Conservation (phyloP, 2,797 vertebrate species). For the Corythornis leucogaster region DNA sequence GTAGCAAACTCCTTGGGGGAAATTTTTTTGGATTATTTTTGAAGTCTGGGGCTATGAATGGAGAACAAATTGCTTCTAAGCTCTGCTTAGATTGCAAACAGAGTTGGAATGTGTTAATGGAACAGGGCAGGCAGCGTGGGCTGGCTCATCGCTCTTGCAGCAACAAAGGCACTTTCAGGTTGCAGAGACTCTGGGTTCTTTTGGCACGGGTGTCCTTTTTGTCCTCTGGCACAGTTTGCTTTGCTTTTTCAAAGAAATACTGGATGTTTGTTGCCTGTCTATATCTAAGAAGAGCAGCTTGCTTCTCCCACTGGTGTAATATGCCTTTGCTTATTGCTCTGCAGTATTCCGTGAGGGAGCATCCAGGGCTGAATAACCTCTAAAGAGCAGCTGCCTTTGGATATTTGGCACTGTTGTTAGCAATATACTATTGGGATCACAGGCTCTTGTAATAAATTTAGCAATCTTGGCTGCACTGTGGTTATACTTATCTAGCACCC, state of each 20-base stretch:
- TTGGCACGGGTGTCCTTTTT: slow-evolving; percentile 65
- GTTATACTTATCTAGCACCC: slow-evolving; percentile 43
- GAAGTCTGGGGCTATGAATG: slow-evolving; percentile 2
- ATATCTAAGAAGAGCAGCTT: slow-evolving; percentile 62
- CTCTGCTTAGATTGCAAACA: neutral
- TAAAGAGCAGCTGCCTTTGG: slow-evolving; percentile 69
- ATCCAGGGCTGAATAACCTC: slow-evolving; percentile 59
- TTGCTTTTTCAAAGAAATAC: slow-evolving; percentile 64
- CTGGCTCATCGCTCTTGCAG: slow-evolving; percentile 26
- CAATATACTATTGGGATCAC: slow-evolving; percentile 67
- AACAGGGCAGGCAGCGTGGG: neutral
- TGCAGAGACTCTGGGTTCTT: slow-evolving; percentile 55
- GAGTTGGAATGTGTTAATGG: neutral
- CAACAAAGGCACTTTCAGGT: slow-evolving; percentile 5
- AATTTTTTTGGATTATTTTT: neutral
- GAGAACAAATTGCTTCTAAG: slow-evolving; percentile 29
- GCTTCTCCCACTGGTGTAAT: slow-evolving; percentile 64
- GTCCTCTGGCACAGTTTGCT: slow-evolving; percentile 64
- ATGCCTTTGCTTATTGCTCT: slow-evolving; percentile 60
- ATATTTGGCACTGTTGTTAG: slow-evolving; percentile 70
- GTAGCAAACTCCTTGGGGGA: neutral
- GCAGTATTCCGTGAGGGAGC: slow-evolving; percentile 50
- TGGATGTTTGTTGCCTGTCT: slow-evolving; percentile 42
- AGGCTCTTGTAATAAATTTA: slow-evolving; percentile 67
- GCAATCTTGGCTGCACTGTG: slow-evolving; percentile 54